Conservation (phyloP, 2,113 vertebrate genomes). For the Athene cunicularia region DNA sequence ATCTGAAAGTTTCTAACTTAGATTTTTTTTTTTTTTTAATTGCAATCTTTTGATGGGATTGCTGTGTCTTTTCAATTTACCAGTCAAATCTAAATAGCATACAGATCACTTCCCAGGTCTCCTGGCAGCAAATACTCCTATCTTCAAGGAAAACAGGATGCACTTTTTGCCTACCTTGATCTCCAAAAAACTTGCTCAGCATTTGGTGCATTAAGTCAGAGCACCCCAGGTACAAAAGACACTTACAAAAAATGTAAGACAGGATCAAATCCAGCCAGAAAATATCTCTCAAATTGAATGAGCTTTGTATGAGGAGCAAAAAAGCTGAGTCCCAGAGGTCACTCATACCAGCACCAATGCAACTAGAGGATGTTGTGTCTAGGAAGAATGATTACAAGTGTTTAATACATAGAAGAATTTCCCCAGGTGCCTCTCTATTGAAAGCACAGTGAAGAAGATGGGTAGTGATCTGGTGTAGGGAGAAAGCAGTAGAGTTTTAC, state of each 20-base stretch:
- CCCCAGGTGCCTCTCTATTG: background rate
- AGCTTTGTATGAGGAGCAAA: background rate
- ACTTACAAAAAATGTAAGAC: background rate
- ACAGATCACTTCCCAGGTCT: background rate
- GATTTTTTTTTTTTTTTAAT: background rate
- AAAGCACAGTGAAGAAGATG: background rate
- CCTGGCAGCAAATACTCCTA: background rate
- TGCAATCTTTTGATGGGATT: background rate
- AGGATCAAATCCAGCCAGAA: background rate
- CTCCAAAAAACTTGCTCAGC: background rate
- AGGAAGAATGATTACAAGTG: background rate
- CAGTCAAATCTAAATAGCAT: background rate
- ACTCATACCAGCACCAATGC: background rate
- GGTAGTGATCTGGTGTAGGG: background rate
- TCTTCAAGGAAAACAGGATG: background rate
- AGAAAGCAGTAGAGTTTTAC: background rate
- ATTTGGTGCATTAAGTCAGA: background rate
- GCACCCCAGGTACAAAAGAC: background rate
- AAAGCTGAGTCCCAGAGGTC: background rate
- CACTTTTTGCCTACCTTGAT: background rate
- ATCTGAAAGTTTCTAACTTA: background rate
- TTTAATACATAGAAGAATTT: background rate
- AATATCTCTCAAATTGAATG: background rate
- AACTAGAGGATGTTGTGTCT: background rate
- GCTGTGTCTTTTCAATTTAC: background rate